phyloP scores from a whole-genome alignment of 2,888 invertebrate genomes.

The Saturnia japonica region DNA sequence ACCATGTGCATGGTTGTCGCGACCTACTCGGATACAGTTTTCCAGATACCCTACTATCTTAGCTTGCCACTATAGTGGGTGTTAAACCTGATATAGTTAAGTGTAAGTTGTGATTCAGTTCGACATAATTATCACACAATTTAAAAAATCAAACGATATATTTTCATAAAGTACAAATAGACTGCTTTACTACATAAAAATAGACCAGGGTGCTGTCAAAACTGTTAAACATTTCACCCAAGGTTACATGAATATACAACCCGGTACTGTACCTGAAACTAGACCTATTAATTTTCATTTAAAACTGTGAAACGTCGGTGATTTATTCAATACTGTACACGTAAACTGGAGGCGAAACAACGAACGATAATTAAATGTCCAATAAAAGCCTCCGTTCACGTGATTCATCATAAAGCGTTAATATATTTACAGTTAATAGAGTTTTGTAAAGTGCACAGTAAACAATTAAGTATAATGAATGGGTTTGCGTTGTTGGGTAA shows the following conservation, averaged over 20 bases:
- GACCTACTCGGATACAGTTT: too few species aligned
- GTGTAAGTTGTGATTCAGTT: too few species aligned
- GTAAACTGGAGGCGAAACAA: conserved; percentile 38
- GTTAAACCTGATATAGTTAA: too few species aligned
- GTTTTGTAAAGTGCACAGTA: conserved; percentile 51
- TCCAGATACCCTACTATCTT: too few species aligned
- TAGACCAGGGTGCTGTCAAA: not conserved
- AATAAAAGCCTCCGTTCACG: conserved; percentile 42
- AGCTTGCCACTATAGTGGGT: too few species aligned
- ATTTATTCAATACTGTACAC: conserved; percentile 46
- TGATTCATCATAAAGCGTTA: conserved; percentile 50
- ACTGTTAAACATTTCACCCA: conserved; percentile 34
- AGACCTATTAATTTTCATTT: conserved; percentile 54
- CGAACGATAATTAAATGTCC: conserved; percentile 49
- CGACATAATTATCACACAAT: too few species aligned
- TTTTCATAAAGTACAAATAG: too few species aligned
- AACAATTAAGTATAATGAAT: conserved; percentile 62
- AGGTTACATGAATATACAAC: conserved; percentile 33
- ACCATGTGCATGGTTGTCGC: too few species aligned
- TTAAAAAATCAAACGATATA: too few species aligned
- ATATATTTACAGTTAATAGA: conserved; percentile 39
- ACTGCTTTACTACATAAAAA: not conserved
- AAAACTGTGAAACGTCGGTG: conserved; percentile 45
- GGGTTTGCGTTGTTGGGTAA: conserved; percentile 50
- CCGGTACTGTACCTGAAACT: conserved; percentile 24